Evolutionary conservation across 64 coral and sea anemone species (phyloP).

Genomic region (Porites australiensis): DNA sequence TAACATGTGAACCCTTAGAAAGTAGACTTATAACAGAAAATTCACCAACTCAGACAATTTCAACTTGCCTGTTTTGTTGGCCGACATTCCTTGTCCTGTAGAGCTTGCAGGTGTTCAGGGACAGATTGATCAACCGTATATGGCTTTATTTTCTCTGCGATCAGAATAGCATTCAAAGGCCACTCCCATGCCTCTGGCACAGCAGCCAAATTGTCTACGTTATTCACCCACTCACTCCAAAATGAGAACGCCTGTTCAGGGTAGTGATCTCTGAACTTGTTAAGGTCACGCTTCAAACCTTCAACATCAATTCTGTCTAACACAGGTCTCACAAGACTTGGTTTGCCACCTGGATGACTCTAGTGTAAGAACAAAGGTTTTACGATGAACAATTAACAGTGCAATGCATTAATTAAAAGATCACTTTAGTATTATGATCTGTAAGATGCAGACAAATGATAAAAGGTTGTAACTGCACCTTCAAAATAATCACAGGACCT

Average conservation of each 20-base stretch:
- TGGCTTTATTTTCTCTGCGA: slow-evolving; percentile 5
- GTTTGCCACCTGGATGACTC: slow-evolving; percentile 12
- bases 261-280: slow-evolving; percentile 1
- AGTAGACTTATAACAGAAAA: not conserved
- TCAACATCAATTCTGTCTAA: slow-evolving; percentile 11
- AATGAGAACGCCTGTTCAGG: slow-evolving; percentile 15
- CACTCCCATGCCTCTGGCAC: slow-evolving; percentile 4
- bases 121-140: not conserved
- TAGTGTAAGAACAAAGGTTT: not conserved
- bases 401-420: not conserved
- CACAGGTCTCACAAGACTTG: slow-evolving; percentile 13
- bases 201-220: not conserved
- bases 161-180: not conserved
- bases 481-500: slow-evolving; percentile 34
- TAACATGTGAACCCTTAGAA: not conserved
- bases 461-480: slow-evolving; percentile 10
- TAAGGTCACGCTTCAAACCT: slow-evolving; percentile 16
- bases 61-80: not conserved
- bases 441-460: too few species aligned
- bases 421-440: too few species aligned
- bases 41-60: not conserved
- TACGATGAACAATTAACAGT: not conserved
- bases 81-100: slow-evolving; percentile 17
- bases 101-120: not conserved
- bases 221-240: slow-evolving; percentile 8